A percentile compares a stretch with the other conserved stretches of the same genome.
phyloP scores from a whole-genome alignment of 2,113 vertebrate genomes.

The Eptesicus fuscus region DNA sequence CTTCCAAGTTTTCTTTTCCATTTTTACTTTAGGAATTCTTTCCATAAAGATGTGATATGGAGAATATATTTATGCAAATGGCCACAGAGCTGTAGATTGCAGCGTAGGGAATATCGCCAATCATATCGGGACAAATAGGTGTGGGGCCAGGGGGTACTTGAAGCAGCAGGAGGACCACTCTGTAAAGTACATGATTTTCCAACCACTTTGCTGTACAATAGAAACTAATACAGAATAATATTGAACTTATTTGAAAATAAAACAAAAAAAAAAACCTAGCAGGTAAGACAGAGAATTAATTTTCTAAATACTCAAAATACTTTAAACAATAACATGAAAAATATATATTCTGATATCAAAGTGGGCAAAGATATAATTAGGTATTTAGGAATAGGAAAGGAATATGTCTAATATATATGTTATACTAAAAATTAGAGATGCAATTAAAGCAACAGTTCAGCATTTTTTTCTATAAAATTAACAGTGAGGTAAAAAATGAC shows the following conservation, averaged over 20 bases:
- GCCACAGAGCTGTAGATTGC: background rate
- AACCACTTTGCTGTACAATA: background rate
- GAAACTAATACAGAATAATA: background rate
- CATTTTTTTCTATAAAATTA: background rate
- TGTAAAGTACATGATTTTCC: background rate
- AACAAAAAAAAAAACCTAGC: background rate
- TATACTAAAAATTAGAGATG: background rate
- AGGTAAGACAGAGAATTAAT: background rate
- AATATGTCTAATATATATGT: background rate
- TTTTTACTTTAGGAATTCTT: conserved; percentile 29
- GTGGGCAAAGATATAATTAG: background rate
- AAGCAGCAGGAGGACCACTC: background rate
- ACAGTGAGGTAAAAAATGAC: background rate
- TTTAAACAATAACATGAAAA: background rate
- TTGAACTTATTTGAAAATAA: background rate
- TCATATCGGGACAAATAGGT: background rate
- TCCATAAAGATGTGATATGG: background rate
- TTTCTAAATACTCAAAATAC: background rate
- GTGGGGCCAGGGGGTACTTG: background rate
- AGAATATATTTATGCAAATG: background rate
- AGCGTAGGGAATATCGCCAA: background rate
- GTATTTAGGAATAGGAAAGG: background rate
- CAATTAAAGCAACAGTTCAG: background rate
- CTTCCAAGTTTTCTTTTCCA: background rate
- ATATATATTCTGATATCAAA: background rate